Percentiles rank a stretch among this genome's conserved stretches.
phyloP scores from a whole-genome alignment of 2,113 vertebrate genomes.

The Sisor rabdophorus region DNA sequence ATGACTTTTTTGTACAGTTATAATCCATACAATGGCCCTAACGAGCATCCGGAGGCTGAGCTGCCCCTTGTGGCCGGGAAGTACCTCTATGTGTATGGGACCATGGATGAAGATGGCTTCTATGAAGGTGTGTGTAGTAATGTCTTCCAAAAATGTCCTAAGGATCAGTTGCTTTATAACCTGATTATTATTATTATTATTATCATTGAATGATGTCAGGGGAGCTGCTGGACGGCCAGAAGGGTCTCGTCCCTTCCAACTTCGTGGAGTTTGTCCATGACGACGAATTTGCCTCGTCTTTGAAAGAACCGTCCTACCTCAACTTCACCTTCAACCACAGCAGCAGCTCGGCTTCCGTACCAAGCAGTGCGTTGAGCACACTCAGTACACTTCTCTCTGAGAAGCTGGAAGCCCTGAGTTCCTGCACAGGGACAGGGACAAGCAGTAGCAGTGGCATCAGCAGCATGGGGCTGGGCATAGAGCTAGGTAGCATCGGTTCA shows the following conservation, averaged over 20 bases:
- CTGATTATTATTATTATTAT: neutral
- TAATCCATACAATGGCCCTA: slow-evolving; percentile 96
- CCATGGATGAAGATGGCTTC: slow-evolving; percentile 98
- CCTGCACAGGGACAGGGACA: slow-evolving; percentile 56
- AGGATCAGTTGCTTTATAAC: neutral
- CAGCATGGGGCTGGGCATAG: slow-evolving; percentile 54
- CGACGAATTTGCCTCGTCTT: slow-evolving; percentile 67
- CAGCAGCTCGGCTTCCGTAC: slow-evolving; percentile 60
- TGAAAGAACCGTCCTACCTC: slow-evolving; percentile 80
- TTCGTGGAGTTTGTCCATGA: slow-evolving; percentile 95
- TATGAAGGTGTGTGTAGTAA: slow-evolving; percentile 80
- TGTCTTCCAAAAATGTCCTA: too few species aligned
- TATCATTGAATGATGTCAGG: slow-evolving; percentile 63
- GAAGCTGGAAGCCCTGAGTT: slow-evolving; percentile 50
- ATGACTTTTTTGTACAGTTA: slow-evolving; percentile 70
- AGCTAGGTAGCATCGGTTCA: slow-evolving; percentile 61
- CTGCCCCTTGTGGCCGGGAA: slow-evolving; percentile 94
- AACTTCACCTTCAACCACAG: slow-evolving; percentile 60
- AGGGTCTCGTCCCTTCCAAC: slow-evolving; percentile 95
- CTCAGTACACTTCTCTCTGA: slow-evolving; percentile 44
- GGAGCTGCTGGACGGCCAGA: slow-evolving; percentile 90
- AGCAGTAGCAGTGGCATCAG: slow-evolving; percentile 69
- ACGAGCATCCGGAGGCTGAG: slow-evolving; percentile 96
- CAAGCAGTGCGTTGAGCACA: slow-evolving; percentile 42
- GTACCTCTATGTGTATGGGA: slow-evolving; percentile 95